A percentile compares a stretch with the other conserved stretches of the same genome.
Evolutionary conservation across 2,888 invertebrate species (phyloP).

Genomic region (Drosophila limbata): DNA sequence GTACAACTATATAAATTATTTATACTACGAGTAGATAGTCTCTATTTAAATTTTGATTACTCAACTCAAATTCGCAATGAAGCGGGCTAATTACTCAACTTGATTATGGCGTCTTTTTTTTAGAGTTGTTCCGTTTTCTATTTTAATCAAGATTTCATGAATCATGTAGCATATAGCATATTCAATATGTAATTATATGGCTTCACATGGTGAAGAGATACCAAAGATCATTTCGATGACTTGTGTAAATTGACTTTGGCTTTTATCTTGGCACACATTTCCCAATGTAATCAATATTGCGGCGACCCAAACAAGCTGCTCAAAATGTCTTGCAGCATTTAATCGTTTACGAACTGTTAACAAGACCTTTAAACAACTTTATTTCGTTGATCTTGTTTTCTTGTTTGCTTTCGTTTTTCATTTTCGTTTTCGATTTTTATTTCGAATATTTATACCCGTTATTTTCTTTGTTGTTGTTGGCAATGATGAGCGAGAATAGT

Average conservation of each 20-base stretch:
- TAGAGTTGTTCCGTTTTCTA: conserved; percentile 10
- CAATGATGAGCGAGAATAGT: conserved; percentile 17
- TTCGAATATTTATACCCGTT: conserved; percentile 10
- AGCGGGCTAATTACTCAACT: conserved; percentile 41
- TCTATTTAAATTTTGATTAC: conserved; percentile 31
- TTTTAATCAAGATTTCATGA: conserved; percentile 13
- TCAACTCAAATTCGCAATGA: conserved; percentile 24
- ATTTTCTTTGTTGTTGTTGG: conserved; percentile 26
- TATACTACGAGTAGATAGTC: not conserved
- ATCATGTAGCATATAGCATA: conserved; percentile 7
- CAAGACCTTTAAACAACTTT: conserved; percentile 61
- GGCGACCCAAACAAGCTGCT: conserved; percentile 9
- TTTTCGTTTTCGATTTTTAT: conserved; percentile 24
- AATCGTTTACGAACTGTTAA: conserved; percentile 50
- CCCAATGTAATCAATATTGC: conserved; percentile 50
- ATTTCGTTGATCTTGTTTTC: conserved; percentile 34
- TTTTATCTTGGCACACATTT: conserved; percentile 61
- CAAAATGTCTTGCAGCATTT: conserved; percentile 40
- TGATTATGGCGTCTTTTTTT: conserved; percentile 33
- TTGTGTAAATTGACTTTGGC: conserved; percentile 65
- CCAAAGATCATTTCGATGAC: conserved; percentile 42
- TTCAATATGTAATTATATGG: conserved; percentile 31
- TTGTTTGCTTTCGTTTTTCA: conserved; percentile 23
- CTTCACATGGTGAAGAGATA: conserved; percentile 35
- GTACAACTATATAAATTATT: conserved; percentile 11